Evolutionary conservation across 2,888 invertebrate genomes (phyloP), one percentile per base, ranked within the genome.

Genomic region (Gnatocerus cornutus): DNA sequence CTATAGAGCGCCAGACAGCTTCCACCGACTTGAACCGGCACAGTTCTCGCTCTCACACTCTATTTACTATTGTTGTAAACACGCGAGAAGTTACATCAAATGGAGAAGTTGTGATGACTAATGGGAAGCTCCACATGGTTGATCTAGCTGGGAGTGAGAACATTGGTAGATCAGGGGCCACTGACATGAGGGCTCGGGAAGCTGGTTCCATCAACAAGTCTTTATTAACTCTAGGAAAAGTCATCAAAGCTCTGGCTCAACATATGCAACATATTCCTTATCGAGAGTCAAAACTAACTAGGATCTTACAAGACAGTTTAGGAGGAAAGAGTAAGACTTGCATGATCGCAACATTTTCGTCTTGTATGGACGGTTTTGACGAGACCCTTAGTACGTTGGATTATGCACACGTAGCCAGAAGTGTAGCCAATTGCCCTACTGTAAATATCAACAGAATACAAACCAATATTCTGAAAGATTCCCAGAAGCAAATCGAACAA

Each of bases 111-210:
- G 87, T 97, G 70, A 86, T 98, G 6, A 97, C 97, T 87, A 95
- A 93, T 50, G 99, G 98, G 0, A 99, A 99, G 83, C 87, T 99
- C n/a, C 96, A 99, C 87, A 87, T 99, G 73, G 99, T 98, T 0
- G 99, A 99, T 87, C 87, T 99, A 79, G 99, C 99, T 0, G 99
- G 99, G 0, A 97, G 96, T 65, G 99, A 99, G 86, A 98, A 98
- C 85, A 95, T 99, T 75, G 94, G 95, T 10, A 91, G 96, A 78
- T 97, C 98, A 0, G 99, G 99, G 3, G 96, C 97, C 0, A 88
- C 91, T 41, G 97, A 98, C 79, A 93, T 93, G 81, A 78, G 89
- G 6, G 97, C 97, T 0, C 86, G 97, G 4, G 99, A 99, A 86
- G 97, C 98, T 3, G 97, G 96, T 0, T 98, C 93, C 80, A 99